These are phyloP conservation scores for Magallana angulata DNA, from an alignment of 1,140 invertebrate species.

Conservation along the genomic window DNA sequence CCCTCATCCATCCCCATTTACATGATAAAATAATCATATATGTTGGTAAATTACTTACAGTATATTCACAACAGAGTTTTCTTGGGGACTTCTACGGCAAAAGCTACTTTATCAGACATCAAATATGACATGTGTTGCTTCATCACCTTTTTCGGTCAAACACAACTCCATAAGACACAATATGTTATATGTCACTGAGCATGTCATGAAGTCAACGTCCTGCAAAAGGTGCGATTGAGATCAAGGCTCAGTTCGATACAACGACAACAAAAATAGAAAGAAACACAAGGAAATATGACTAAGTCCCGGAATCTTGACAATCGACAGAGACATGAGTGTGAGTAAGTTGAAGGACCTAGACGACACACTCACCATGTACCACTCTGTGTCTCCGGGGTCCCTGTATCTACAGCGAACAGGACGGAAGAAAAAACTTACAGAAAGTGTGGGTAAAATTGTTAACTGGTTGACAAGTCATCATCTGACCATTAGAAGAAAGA, in stretches of 20 bases:
- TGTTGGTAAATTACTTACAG: no score
- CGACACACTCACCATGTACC: not conserved
- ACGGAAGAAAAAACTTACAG: not conserved
- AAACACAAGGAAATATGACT: conserved; percentile 1
- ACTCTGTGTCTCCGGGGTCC: not conserved
- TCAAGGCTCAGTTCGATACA: not conserved
- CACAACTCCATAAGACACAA: no score
- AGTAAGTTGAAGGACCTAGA: not conserved
- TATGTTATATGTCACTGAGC: not conserved
- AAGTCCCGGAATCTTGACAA: not conserved
- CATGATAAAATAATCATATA: no score
- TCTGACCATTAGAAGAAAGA: not conserved
- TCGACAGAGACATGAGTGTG: not conserved
- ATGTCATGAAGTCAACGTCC: not conserved
- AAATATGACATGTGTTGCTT: no score
- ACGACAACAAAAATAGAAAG: not conserved
- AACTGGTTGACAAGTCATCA: no score
- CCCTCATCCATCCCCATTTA: no score
- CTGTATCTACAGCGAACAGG: not conserved
- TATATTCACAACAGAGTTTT: no score
- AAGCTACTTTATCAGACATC: no score
- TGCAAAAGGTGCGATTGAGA: not conserved
- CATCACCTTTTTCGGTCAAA: no score
- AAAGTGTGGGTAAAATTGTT: not conserved
- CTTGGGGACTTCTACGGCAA: no score